These are phyloP conservation scores for Gymnocypris eckloni DNA, from an alignment of 2,797 vertebrate genomes.

Conservation along the genomic window DNA sequence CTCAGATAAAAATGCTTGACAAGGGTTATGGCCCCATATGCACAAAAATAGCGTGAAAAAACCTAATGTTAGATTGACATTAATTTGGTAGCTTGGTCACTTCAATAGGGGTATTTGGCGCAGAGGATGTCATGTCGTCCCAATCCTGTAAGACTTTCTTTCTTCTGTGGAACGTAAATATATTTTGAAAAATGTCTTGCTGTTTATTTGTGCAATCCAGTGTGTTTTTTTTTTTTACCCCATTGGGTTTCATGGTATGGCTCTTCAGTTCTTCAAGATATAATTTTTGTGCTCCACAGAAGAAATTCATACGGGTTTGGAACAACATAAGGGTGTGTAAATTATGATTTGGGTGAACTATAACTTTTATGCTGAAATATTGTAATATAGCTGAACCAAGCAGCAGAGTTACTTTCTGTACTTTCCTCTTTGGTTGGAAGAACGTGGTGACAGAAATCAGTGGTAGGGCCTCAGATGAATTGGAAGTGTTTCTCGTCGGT, in stretches of 20 bases:
- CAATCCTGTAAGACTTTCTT: neutral
- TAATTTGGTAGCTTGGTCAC: conserved; percentile 14
- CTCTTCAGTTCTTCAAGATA: neutral
- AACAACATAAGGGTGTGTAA: neutral
- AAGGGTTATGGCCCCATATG: conserved; percentile 25
- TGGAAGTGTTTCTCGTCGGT: conserved; percentile 1
- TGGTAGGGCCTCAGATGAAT: neutral
- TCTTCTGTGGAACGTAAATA: neutral
- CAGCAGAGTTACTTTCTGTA: neutral
- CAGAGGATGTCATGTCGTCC: neutral
- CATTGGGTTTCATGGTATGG: neutral
- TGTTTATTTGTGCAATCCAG: neutral
- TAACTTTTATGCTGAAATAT: conserved; percentile 1
- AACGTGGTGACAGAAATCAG: neutral
- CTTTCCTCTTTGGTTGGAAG: neutral
- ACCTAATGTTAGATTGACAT: neutral
- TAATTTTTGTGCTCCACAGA: neutral
- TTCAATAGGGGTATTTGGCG: neutral
- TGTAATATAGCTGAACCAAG: neutral
- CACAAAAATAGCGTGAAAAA: conserved; percentile 7
- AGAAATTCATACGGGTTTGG: neutral
- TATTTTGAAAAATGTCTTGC: neutral
- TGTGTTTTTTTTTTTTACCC: neutral
- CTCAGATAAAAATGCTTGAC: conserved; percentile 69
- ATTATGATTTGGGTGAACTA: neutral